Evolutionary conservation across 2,888 invertebrate genomes (phyloP).

Genomic region (Campoletis raptor): DNA sequence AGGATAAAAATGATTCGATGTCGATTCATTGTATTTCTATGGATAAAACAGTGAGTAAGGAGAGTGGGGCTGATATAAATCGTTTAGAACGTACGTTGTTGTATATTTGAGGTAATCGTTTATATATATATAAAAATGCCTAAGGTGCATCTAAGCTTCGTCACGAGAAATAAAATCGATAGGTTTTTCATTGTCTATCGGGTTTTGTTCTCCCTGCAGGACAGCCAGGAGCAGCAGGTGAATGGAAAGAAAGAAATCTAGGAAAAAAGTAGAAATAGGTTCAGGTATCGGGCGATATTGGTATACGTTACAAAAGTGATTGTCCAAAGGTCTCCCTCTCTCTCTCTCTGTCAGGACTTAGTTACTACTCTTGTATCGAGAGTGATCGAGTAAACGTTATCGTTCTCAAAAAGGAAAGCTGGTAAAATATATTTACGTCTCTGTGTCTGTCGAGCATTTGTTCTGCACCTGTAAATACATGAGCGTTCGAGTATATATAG

Average conservation of each 20-base stretch:
- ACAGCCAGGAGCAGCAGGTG: slow-evolving; percentile 27
- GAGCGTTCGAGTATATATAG: neutral
- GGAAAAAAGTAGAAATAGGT: slow-evolving; percentile 2
- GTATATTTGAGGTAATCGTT: slow-evolving; percentile 20
- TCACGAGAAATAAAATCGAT: slow-evolving; percentile 22
- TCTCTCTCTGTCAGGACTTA: slow-evolving; percentile 23
- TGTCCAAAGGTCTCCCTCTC: neutral
- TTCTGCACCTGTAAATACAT: neutral
- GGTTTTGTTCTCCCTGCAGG: neutral
- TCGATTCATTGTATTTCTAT: slow-evolving; percentile 16
- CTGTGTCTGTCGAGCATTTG: neutral
- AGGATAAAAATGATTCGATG: slow-evolving; percentile 8
- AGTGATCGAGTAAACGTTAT: slow-evolving; percentile 57
- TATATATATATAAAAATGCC: neutral
- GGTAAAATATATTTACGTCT: neutral
- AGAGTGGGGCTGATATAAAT: slow-evolving; percentile 9
- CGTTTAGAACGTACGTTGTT: slow-evolving; percentile 8
- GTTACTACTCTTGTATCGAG: slow-evolving; percentile 40
- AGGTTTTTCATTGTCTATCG: slow-evolving; percentile 36
- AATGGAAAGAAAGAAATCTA: neutral
- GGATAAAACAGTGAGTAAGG: neutral
- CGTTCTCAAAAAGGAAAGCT: slow-evolving; percentile 7
- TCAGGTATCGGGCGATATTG: slow-evolving; percentile 13
- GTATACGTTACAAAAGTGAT: slow-evolving; percentile 46
- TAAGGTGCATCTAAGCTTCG: neutral